Evolutionary conservation across 2,113 vertebrate genomes (phyloP).

Genomic region (Pterophyllum scalare): DNA sequence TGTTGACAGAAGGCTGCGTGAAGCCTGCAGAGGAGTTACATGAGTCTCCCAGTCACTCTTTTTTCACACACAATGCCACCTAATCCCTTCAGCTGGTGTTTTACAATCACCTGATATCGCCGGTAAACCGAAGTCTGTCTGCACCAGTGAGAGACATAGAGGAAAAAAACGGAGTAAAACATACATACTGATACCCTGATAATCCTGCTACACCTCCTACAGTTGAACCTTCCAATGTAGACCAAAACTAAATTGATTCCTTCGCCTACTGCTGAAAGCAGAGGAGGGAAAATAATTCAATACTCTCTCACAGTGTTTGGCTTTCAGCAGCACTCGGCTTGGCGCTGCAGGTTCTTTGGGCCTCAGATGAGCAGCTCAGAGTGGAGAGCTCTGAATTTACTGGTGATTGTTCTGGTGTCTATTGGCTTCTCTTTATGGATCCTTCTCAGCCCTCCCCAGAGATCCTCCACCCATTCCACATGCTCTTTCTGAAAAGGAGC

Average conservation of each 20-base stretch:
- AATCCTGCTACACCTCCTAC: slow-evolving; percentile 49
- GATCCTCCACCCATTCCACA: neutral
- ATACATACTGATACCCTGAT: slow-evolving; percentile 7
- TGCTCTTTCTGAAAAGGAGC: neutral
- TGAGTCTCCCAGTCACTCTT: neutral
- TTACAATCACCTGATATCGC: neutral
- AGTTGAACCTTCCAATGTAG: slow-evolving; percentile 19
- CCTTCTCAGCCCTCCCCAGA: slow-evolving; percentile 5
- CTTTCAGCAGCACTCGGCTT: slow-evolving; percentile 9
- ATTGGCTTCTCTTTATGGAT: slow-evolving; percentile 27
- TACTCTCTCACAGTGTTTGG: slow-evolving; percentile 29
- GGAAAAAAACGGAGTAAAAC: neutral
- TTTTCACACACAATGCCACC: neutral
- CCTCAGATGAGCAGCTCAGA: slow-evolving; percentile 17
- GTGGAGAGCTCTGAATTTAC: slow-evolving; percentile 12
- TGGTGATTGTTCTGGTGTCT: slow-evolving; percentile 9
- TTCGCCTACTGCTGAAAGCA: slow-evolving; percentile 53
- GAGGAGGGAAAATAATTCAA: slow-evolving; percentile 60
- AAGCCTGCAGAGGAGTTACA: slow-evolving; percentile 14
- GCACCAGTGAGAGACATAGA: neutral
- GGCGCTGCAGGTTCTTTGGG: slow-evolving; percentile 15
- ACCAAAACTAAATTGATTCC: slow-evolving; percentile 58
- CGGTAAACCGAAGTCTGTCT: neutral
- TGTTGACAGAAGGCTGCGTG: slow-evolving; percentile 28
- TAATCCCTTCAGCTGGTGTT: slow-evolving; percentile 11